Base-by-base conservation (phyloP, 2,113 vertebrate species). In the Pao palembangensis region DNA sequence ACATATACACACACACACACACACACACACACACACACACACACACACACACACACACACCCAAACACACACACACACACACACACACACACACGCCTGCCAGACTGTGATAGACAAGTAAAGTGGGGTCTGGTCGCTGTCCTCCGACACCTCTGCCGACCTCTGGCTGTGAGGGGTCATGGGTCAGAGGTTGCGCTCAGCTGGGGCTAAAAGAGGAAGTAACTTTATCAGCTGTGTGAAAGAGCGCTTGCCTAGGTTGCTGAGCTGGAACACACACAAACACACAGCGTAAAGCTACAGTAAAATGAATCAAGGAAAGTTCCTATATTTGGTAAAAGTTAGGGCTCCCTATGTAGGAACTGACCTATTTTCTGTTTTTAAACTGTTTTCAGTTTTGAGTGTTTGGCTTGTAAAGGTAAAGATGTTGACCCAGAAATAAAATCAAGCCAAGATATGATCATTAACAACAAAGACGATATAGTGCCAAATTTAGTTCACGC, bases 171-270 rank as follows among this genome's bases (percentile, higher is more conserved):
- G 18, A 19, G 18, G 67, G 65, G 51, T 73, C 70, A 75, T 0
- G 0, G 75, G 85, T 86, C 84, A 85, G 58, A 69, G 62, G 64
- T 73, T 47, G 28, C 4, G 46, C 64, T 75, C 76, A 82, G 80
- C 73, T 81, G 65, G 71, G 57, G 58, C 75, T 80, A 70, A 53
- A 85, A 84, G 61, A 76, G 81, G 79, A 87, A 85, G 82, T 71
- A 60, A 47, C 73, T 67, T 59, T 81, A 87, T 86, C 87, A 83
- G 72, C 72, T 78, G 82, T 58, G 71, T 58, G 61, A 73, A 71
- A 53, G 28, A 51, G 50, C 46, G 55, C 21, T 53, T 78, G 55
- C 61, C 51, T 18, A 48, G 70, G 46, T 41, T 25, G 55, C 17
- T 25, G 50, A 43, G 52, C 17, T 44, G 55, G 65, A 71, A 83